Base-by-base conservation (phyloP, 2,797 vertebrate species). In the Mormyrus proboscirostris region DNA sequence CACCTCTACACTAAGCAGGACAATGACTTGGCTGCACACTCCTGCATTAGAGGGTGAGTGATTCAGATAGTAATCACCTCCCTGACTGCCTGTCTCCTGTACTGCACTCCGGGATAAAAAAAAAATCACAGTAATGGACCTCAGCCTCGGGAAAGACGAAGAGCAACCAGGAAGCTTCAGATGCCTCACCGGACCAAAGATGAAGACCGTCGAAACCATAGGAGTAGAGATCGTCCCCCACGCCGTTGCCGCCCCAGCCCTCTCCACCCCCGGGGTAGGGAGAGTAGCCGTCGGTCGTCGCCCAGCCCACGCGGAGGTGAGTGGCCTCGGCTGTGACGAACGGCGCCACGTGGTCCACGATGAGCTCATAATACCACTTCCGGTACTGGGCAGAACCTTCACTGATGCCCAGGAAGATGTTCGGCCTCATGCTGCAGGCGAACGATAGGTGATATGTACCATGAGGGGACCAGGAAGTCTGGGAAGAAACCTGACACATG, bases 341-440 rank as follows among this genome's bases (percentile, higher is more conserved):
- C 0, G 98, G 96, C 73, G 96, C 93, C 0, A 95, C 96, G 22
- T 97, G 95, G 92, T 99, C 98, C 93, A 99, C 97, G 65, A 98
- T 98, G 89, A 99, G 93, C 83, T 99, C 98, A 2, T 97, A 99
- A 93, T 99, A 99, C 98, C 98, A 99, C 92, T 98, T 99, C 92
- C 93, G 97, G 94, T 99, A 99, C 85, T 99, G 98, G n/a, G 98
- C 98, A 0, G 98, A 98, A 51, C 98, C 98, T 83, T 99, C 98
- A 0, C 97, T 98, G 92, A 98, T 96, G 0, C 98, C 98, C 93
- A 99, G 93, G 92, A 98, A 99, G 93, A 99, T 98, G 91, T 99
- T 99, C 86, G 98, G 98, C 82, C 97, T 92, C 96, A 99, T 98
- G 94, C 98, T 99, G 94, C 65, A 47, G 87, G 88, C 88, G 8